Evolutionary conservation across 2,888 invertebrate genomes (phyloP).

Genomic region (Leucozona laternaria): DNA sequence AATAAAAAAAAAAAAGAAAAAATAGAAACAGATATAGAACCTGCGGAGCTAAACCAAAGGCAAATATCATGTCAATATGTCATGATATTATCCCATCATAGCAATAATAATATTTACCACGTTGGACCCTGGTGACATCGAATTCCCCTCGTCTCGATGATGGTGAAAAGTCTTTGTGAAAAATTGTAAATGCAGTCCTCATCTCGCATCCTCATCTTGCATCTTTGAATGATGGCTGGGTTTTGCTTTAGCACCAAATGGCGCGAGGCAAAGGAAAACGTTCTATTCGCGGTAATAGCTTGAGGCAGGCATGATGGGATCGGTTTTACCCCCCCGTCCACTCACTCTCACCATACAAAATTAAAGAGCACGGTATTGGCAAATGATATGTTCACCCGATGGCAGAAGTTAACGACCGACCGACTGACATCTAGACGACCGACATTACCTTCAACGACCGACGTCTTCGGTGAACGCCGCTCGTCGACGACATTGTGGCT

Average conservation of each 20-base stretch:
- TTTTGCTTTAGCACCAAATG: constrained; percentile 50
- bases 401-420: constrained; percentile 66
- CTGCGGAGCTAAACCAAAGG: constrained; percentile 62
- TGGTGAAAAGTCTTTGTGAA: constrained; percentile 1
- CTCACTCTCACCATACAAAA: not conserved
- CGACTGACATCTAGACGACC: constrained; percentile 66
- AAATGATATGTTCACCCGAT: constrained; percentile 69
- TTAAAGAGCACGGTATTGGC: constrained; percentile 67
- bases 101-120: constrained; percentile 75
- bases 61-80: constrained; percentile 76
- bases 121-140: constrained; percentile 73
- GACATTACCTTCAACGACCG: constrained; percentile 28
- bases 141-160: constrained; percentile 23
- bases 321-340: not conserved
- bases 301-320: not conserved
- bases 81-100: constrained; percentile 76
- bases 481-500: constrained; percentile 65
- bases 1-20: not conserved
- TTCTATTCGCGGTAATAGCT: constrained; percentile 53
- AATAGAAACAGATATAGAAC: constrained; percentile 3
- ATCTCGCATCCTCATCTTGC: no score
- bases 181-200: constrained; percentile 49
- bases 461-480: constrained; percentile 18
- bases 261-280: constrained; percentile 38
- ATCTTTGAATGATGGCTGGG: constrained; percentile 43